Percentiles rank a stretch among this genome's conserved stretches.
These are phyloP conservation scores for Odontomyia ornata DNA, from an alignment of 2,888 invertebrate genomes.

Conservation along the genomic window DNA sequence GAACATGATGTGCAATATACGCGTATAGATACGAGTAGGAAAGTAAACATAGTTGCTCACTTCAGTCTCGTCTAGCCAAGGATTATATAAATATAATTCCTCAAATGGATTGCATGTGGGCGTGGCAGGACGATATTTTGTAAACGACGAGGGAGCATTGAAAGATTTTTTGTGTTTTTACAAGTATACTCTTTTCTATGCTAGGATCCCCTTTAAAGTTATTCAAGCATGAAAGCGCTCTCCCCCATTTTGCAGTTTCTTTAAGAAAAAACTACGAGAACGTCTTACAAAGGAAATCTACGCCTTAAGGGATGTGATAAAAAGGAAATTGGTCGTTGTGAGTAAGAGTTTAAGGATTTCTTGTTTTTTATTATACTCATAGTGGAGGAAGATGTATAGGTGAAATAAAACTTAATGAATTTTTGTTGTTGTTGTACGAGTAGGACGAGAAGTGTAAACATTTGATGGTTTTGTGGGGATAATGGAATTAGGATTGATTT, in stretches of 20 bases:
- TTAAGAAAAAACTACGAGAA: slow-evolving; percentile 1
- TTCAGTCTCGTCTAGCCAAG: slow-evolving; percentile 37
- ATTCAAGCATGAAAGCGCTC: slow-evolving; percentile 12
- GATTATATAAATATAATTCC: slow-evolving; percentile 43
- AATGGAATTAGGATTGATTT: not conserved
- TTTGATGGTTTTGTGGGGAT: not conserved
- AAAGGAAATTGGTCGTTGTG: slow-evolving; percentile 26
- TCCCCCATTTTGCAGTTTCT: slow-evolving; percentile 13
- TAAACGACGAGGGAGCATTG: slow-evolving; percentile 24
- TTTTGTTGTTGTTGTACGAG: not conserved
- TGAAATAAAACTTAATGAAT: not conserved
- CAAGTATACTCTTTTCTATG: too few species aligned
- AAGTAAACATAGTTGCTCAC: slow-evolving; percentile 2
- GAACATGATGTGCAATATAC: not conserved
- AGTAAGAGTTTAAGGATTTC: slow-evolving; percentile 10
- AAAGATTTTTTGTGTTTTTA: not conserved
- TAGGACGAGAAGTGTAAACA: too few species aligned
- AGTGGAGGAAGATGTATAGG: not conserved
- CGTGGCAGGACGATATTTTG: slow-evolving; percentile 30
- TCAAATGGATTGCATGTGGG: slow-evolving; percentile 40
- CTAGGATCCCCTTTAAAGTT: slow-evolving; percentile 3
- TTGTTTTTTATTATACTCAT: not conserved
- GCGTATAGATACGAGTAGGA: too few species aligned
- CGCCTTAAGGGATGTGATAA: not conserved
- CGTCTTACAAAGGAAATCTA: not conserved